These are phyloP conservation scores for Agraylea sexmaculata DNA, from an alignment of 1,140 invertebrate genomes.

Conservation along the genomic window DNA sequence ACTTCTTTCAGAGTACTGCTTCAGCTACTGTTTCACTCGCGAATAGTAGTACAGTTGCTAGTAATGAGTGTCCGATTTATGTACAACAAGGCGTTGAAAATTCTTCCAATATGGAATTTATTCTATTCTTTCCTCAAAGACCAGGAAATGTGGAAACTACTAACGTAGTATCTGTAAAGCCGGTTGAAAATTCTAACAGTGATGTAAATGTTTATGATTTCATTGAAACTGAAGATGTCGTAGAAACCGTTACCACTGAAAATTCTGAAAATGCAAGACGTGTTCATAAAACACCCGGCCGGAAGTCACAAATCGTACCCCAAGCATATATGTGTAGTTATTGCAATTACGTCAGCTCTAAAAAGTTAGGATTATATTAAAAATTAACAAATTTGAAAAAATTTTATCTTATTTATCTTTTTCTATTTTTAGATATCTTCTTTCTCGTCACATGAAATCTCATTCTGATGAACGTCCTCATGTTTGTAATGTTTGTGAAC, in stretches of 20 bases:
- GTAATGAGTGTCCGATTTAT: too few species aligned
- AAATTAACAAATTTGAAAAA: too few species aligned
- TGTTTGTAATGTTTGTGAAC: conserved; percentile 87
- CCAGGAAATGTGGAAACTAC: too few species aligned
- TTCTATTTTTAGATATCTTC: conserved; percentile 51
- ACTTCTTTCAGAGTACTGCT: too few species aligned
- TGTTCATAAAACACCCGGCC: conserved; percentile 50
- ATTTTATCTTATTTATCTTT: too few species aligned
- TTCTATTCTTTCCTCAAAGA: too few species aligned
- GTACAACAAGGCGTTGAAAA: too few species aligned
- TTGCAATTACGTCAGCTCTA: conserved; percentile 82
- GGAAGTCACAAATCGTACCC: conserved; percentile 54
- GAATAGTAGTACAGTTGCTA: too few species aligned
- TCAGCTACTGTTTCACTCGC: too few species aligned
- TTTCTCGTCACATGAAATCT: conserved; percentile 89
- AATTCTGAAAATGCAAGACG: conserved; percentile 60
- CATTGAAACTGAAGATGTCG: conserved; percentile 45
- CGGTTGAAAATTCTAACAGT: conserved; percentile 20
- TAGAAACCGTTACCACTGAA: conserved; percentile 31
- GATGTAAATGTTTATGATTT: conserved; percentile 51
- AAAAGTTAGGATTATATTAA: conserved; percentile 46
- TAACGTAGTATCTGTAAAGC: too few species aligned
- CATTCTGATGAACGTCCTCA: conserved; percentile 92
- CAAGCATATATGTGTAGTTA: conserved; percentile 77
- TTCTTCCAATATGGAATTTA: too few species aligned